Conservation (phyloP, 1,140 invertebrate genomes). For the Apis florea region DNA sequence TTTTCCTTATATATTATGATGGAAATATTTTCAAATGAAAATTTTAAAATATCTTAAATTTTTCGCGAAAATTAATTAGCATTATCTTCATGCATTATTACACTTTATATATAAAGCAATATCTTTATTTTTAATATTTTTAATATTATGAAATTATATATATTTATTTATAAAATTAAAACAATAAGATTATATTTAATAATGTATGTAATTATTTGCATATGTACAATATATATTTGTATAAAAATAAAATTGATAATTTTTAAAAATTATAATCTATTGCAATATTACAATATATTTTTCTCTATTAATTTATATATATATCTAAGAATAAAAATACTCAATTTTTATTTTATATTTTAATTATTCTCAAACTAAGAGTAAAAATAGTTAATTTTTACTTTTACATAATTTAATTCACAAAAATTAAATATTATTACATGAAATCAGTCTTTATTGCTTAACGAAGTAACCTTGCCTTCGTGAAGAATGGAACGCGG, state of each 20-base stretch:
- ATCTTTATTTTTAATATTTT: neutral
- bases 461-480: slow-evolving; percentile 32
- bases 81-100: neutral
- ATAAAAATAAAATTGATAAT: neutral
- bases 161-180: too few species aligned
- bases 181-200: neutral
- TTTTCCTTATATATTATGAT: neutral
- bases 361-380: neutral
- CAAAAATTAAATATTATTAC: neutral
- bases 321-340: neutral
- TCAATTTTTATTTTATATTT: neutral
- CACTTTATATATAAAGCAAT: neutral
- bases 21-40: neutral
- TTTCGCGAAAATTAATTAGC: neutral
- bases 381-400: neutral
- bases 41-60: neutral
- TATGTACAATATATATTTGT: neutral
- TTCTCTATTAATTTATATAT: too few species aligned
- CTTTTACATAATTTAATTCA: neutral
- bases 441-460: slow-evolving; percentile 29
- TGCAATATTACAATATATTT: too few species aligned
- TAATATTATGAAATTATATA: too few species aligned
- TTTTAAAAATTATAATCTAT: neutral
- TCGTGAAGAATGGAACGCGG: slow-evolving; percentile 43
- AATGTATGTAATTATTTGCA: neutral